Evolutionary conservation across 1,140 invertebrate species (phyloP).

Genomic region (Drosophila nebulosa): DNA sequence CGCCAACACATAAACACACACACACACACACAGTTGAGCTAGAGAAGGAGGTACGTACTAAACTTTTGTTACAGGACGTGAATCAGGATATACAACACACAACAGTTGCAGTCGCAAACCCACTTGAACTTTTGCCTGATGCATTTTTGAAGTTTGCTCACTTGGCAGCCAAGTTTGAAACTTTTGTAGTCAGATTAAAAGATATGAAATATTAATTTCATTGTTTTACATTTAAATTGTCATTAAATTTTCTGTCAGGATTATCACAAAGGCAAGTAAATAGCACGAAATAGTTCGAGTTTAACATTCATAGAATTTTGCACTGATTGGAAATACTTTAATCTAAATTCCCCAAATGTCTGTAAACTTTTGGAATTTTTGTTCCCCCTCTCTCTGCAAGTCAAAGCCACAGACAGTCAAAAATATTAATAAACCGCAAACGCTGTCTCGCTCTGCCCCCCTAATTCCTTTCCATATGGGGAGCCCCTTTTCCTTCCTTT

Average conservation of each 20-base stretch:
- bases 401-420: constrained; percentile 56
- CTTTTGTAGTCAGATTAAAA: not conserved
- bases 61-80: constrained; percentile 47
- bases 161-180: constrained; percentile 18
- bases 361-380: not conserved
- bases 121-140: constrained; percentile 34
- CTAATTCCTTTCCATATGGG: too few species aligned
- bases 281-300: not conserved
- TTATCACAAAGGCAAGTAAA: not conserved
- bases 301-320: not conserved
- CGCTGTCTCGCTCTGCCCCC: constrained; percentile 30
- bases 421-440: constrained; percentile 59
- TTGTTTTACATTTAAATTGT: constrained; percentile 38
- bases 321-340: not conserved
- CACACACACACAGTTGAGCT: not conserved
- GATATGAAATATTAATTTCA: constrained; percentile 21
- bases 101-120: constrained; percentile 7
- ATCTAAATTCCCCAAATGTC: constrained; percentile 4
- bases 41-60: constrained; percentile 26
- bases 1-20: not conserved
- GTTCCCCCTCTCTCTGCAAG: constrained; percentile 15
- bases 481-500: not conserved
- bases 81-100: constrained; percentile 9
- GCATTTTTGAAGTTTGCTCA: constrained; percentile 22
- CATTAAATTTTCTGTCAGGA: constrained; percentile 7